These are phyloP conservation scores for Listrodromus nycthemerus DNA, from an alignment of 2,888 invertebrate species.

Conservation along the genomic window DNA sequence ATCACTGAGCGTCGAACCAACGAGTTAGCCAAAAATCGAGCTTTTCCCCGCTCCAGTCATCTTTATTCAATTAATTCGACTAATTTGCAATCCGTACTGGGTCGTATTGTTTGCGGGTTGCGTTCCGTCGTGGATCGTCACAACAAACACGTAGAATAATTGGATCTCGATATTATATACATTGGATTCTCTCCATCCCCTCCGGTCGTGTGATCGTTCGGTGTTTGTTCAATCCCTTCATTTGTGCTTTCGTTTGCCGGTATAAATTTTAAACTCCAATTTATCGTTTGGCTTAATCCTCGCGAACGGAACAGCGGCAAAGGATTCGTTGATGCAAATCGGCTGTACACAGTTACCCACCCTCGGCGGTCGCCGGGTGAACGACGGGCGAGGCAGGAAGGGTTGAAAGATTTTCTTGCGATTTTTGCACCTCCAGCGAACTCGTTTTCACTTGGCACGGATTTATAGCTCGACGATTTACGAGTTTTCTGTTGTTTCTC, in stretches of 20 bases:
- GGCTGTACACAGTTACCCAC: neutral
- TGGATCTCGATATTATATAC: slow-evolving; percentile 2
- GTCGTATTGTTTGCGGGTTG: neutral
- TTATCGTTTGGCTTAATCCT: slow-evolving; percentile 5
- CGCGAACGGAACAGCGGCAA: neutral
- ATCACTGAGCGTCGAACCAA: neutral
- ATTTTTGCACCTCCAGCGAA: slow-evolving; percentile 51
- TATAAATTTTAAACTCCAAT: slow-evolving; percentile 14
- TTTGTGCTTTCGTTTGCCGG: neutral
- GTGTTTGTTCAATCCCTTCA: neutral
- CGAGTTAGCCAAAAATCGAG: neutral
- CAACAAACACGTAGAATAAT: slow-evolving; percentile 11
- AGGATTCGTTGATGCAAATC: slow-evolving; percentile 10
- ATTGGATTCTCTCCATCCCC: neutral
- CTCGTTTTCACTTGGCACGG: slow-evolving; percentile 57
- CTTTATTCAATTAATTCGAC: slow-evolving; percentile 13
- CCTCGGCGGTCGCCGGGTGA: neutral
- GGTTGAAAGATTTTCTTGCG: slow-evolving; percentile 37
- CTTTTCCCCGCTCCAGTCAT: neutral
- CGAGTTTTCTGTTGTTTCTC: slow-evolving; percentile 56
- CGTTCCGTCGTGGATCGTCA: neutral
- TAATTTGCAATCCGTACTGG: neutral
- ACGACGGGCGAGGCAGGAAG: neutral
- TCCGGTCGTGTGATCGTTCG: neutral
- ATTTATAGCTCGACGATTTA: slow-evolving; percentile 73